These are phyloP conservation scores for Aricia artaxerxes DNA, from an alignment of 2,888 invertebrate genomes.

Conservation along the genomic window DNA sequence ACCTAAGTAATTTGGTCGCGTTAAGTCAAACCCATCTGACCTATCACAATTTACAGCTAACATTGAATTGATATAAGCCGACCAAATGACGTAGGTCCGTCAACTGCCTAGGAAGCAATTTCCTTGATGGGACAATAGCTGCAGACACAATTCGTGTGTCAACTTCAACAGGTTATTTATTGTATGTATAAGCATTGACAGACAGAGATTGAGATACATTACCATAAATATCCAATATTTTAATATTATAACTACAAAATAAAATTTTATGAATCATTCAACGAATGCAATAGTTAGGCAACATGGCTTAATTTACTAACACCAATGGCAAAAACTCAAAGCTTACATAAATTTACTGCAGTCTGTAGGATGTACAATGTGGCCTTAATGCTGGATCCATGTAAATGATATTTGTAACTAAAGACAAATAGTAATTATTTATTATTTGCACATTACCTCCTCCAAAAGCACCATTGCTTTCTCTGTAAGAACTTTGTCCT, in stretches of 20 bases:
- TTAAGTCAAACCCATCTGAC: no score
- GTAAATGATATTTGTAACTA: neutral
- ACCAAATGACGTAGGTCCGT: no score
- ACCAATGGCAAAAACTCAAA: neutral
- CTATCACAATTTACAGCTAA: no score
- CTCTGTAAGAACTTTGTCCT: slow-evolving; percentile 50
- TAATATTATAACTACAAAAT: neutral
- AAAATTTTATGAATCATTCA: neutral
- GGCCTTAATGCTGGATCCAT: neutral
- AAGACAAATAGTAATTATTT: neutral
- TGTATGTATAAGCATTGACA: no score
- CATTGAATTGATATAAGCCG: no score
- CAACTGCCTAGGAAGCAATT: no score
- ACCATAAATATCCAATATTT: neutral
- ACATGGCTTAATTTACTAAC: neutral
- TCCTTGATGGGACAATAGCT: no score
- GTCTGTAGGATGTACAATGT: no score
- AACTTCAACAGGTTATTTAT: no score
- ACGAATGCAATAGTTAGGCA: neutral
- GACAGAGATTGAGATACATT: no score
- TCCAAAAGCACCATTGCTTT: slow-evolving; percentile 56
- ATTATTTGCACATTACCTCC: slow-evolving; percentile 48
- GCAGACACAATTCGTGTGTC: no score
- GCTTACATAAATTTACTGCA: neutral
- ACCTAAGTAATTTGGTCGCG: no score